Evolutionary conservation across 2,888 invertebrate genomes (phyloP).

Genomic region (Cylindroiulus punctatus): DNA sequence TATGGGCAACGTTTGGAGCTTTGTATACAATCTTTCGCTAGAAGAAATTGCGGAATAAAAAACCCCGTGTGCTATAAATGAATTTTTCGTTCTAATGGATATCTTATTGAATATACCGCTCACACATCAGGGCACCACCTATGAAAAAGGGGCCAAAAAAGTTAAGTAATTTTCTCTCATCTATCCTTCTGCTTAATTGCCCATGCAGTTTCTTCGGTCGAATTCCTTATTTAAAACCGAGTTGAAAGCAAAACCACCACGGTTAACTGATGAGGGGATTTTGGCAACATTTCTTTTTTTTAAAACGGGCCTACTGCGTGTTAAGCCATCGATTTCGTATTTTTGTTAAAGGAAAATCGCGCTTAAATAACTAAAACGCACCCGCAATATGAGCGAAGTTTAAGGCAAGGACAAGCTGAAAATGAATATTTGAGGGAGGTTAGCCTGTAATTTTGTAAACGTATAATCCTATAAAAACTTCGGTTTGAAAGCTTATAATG

Average conservation of each 20-base stretch:
- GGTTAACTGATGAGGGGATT: conserved; percentile 37
- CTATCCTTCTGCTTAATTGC: conserved; percentile 34
- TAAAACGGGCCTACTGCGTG: neutral
- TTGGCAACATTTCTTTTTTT: neutral
- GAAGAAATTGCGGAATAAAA: neutral
- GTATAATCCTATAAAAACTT: too few species aligned
- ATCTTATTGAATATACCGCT: conserved; percentile 28
- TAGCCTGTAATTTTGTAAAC: too few species aligned
- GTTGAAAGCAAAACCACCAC: conserved; percentile 13
- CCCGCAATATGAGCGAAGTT: neutral
- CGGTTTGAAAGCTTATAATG: too few species aligned
- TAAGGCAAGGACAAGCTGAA: neutral
- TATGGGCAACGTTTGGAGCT: conserved; percentile 5
- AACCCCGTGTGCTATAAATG: conserved; percentile 9
- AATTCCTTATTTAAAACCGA: conserved; percentile 28
- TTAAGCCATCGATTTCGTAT: conserved; percentile 15
- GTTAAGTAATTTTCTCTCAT: conserved; percentile 25
- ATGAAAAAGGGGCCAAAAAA: conserved; percentile 3
- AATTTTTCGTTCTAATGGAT: conserved; percentile 20
- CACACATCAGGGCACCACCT: neutral
- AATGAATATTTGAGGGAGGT: too few species aligned
- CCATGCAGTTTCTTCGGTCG: neutral
- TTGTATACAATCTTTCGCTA: neutral
- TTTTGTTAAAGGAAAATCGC: conserved; percentile 5
- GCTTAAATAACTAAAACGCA: neutral